Evolutionary conservation across 1,140 invertebrate genomes (phyloP).

Genomic region (Onthophagus taurus): DNA sequence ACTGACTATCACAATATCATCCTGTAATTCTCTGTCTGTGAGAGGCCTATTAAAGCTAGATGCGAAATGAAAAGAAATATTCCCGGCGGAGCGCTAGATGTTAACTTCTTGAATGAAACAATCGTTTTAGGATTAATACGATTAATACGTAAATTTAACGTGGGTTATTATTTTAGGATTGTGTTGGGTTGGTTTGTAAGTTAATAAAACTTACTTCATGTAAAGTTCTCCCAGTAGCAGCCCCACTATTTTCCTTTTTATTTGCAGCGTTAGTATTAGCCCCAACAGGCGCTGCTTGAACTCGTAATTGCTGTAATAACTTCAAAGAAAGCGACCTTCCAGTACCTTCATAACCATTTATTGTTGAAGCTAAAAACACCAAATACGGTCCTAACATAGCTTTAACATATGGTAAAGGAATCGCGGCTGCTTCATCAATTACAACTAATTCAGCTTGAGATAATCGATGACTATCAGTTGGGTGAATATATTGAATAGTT

Average conservation of each 20-base stretch:
- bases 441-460: constrained; percentile 90
- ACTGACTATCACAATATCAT: no score
- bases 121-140: no score
- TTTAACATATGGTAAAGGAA: constrained; percentile 90
- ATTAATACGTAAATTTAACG: no score
- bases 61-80: no score
- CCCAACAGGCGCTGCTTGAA: constrained; percentile 44
- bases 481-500: constrained; percentile 94
- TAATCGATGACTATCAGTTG: constrained; percentile 78
- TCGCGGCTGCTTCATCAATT: constrained; percentile 98
- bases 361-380: constrained; percentile 93
- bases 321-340: constrained; percentile 93
- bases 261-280: constrained; percentile 39
- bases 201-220: constrained; percentile 38
- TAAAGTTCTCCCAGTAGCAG: constrained; percentile 43
- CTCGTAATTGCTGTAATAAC: constrained; percentile 79
- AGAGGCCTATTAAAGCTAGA: no score
- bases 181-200: no score
- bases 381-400: constrained; percentile 86
- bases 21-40: no score
- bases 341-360: constrained; percentile 98
- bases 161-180: no score
- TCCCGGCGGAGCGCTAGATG: no score
- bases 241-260: constrained; percentile 34
- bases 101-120: no score